Evolutionary conservation across 2,888 invertebrate genomes (phyloP), one percentile per base, ranked within the genome.

Genomic region (Octodonta nipae): DNA sequence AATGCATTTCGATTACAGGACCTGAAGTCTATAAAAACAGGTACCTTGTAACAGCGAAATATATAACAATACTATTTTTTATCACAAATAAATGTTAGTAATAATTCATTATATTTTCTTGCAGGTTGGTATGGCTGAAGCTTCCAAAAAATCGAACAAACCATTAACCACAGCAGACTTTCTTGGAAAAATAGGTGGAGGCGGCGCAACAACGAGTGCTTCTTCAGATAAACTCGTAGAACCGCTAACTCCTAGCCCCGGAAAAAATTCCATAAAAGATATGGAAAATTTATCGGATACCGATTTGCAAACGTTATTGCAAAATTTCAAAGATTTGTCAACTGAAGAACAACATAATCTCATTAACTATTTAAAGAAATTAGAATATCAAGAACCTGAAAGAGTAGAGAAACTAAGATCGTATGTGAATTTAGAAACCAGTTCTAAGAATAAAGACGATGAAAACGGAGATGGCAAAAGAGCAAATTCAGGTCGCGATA

Each of bases 301-400:
- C 0, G 86, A 87, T 49, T 57, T 87, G 28, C 82, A 85, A 53
- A 78, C 81, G 0, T 60, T 86, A 2, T 55, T 87, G 34, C 81
- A 83, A 55, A 86, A 85, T 52, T 81, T 80, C 45, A 83, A 82
- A 54, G 82, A 84, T 47, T 58, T 87, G 8, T 78, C 78, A 0
- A 73, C 75, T 0, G 82, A 84, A 41, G 86, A 87, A 54, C 86
- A 87, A 50, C 80, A 83, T 52, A 78, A 80, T 45, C 66, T 87
- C 3, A 85, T 87, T 16, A 76, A 75, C 1, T 85, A 85, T 52
- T 56, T 87, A 36, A 84, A 84, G 53, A 84, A 84, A 54, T 55
- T 87, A 22, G 86, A 87, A 55, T 73, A 75, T 0, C 72, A 72
- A 3, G 79, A 85, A 53, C 81, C 84, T 0, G 64, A 69, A 24